phyloP scores from a whole-genome alignment of 2,113 vertebrate species.

The Xyliphius kryptos region DNA sequence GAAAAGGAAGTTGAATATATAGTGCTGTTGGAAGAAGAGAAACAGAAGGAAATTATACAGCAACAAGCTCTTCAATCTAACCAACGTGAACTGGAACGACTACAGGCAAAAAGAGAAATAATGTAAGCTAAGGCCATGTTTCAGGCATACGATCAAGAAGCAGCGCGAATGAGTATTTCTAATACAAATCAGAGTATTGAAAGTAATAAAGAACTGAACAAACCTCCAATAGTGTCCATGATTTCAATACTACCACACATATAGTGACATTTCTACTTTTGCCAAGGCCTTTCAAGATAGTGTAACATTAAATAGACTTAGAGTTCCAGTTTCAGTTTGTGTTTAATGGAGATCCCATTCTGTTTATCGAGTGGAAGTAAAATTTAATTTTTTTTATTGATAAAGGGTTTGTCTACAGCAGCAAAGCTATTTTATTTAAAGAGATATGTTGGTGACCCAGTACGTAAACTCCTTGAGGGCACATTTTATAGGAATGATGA shows the following conservation, averaged over 20 bases:
- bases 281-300: slow-evolving; percentile 22
- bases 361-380: slow-evolving; percentile 28
- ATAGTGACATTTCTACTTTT: neutral
- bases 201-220: neutral
- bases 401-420: neutral
- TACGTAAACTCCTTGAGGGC: slow-evolving; percentile 4
- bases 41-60: slow-evolving; percentile 1
- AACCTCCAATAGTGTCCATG: neutral
- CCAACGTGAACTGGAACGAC: neutral
- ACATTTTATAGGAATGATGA: slow-evolving; percentile 21
- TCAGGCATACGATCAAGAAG: neutral
- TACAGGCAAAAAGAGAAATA: neutral
- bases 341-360: slow-evolving; percentile 21
- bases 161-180: too few species aligned
- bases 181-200: too few species aligned
- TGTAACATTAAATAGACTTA: slow-evolving; percentile 28
- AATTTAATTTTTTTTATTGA: slow-evolving; percentile 21
- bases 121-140: neutral
- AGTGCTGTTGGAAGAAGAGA: neutral
- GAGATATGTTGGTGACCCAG: slow-evolving; percentile 21
- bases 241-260: neutral
- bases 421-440: slow-evolving; percentile 25
- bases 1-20: slow-evolving; percentile 13
- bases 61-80: neutral
- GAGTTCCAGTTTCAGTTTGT: slow-evolving; percentile 17